These are phyloP conservation scores for Gasterosteus nipponicus DNA, from an alignment of 2,113 vertebrate genomes.

Conservation along the genomic window DNA sequence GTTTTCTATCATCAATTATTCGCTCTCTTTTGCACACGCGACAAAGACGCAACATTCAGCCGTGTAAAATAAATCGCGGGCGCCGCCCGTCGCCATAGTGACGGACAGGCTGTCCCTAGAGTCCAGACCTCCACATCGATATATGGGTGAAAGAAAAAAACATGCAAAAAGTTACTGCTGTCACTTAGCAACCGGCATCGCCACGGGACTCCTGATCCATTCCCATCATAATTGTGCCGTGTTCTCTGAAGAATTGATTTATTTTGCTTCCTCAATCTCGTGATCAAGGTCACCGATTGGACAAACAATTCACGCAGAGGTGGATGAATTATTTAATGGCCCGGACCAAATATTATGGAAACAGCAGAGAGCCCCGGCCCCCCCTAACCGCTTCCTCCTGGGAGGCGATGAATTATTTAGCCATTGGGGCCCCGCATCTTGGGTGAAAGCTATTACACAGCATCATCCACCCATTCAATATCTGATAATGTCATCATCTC, in stretches of 20 bases:
- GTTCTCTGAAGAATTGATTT: constrained; percentile 75
- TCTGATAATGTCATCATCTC: constrained; percentile 68
- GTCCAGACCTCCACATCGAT: constrained; percentile 65
- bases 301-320: constrained; percentile 76
- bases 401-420: constrained; percentile 76
- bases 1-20: constrained; percentile 34
- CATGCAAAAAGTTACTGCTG: constrained; percentile 68
- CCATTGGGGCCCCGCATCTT: constrained; percentile 56
- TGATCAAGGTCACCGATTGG: constrained; percentile 74
- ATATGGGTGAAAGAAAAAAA: constrained; percentile 55
- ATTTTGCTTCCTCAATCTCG: constrained; percentile 71
- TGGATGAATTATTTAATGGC: constrained; percentile 75
- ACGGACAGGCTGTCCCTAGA: constrained; percentile 49
- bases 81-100: constrained; percentile 43
- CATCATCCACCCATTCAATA: constrained; percentile 61
- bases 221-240: constrained; percentile 69
- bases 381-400: background rate
- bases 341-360: constrained; percentile 71
- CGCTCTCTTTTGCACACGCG: background rate
- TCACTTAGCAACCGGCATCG: constrained; percentile 77
- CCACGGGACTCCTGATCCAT: constrained; percentile 68
- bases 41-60: background rate
- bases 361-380: constrained; percentile 39
- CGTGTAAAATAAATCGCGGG: background rate
- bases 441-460: constrained; percentile 66